phyloP scores from a whole-genome alignment of 1,140 invertebrate genomes.

The Hirudo medicinalis region DNA sequence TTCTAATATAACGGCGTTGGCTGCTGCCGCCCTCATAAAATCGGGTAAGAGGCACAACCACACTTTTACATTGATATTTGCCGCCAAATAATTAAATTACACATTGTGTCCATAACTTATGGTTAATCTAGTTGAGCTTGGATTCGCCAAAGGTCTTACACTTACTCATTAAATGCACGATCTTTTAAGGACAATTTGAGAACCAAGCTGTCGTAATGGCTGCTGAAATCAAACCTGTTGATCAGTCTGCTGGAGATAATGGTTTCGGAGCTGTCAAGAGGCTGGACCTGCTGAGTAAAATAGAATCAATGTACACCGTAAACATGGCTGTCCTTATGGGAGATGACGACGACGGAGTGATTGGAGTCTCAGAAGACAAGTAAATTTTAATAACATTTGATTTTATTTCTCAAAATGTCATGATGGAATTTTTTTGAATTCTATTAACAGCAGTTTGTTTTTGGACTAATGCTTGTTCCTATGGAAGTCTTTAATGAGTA shows the following conservation, averaged over 20 bases:
- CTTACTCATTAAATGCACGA: too few species aligned
- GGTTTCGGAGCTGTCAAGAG: neutral
- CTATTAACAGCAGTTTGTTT: neutral
- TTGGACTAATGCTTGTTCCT: neutral
- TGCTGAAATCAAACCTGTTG: slow-evolving; percentile 9
- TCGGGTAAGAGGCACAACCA: too few species aligned
- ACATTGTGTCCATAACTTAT: too few species aligned
- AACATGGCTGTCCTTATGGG: slow-evolving; percentile 10
- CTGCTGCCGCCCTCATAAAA: too few species aligned
- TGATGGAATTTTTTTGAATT: neutral
- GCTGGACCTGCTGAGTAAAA: neutral
- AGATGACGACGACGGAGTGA: neutral
- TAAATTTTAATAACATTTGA: neutral
- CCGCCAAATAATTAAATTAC: too few species aligned
- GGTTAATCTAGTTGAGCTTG: too few species aligned
- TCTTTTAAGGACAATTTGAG: too few species aligned
- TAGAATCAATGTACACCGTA: neutral
- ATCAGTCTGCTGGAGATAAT: neutral
- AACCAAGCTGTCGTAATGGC: neutral
- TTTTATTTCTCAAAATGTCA: neutral
- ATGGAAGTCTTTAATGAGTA: neutral
- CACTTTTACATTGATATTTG: too few species aligned
- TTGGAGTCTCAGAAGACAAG: slow-evolving; percentile 7
- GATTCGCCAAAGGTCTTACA: too few species aligned
- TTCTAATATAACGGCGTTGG: too few species aligned